Evolutionary conservation across 1,140 invertebrate genomes (phyloP), one percentile per base, ranked within the genome.

Genomic region (Lithobius niger): DNA sequence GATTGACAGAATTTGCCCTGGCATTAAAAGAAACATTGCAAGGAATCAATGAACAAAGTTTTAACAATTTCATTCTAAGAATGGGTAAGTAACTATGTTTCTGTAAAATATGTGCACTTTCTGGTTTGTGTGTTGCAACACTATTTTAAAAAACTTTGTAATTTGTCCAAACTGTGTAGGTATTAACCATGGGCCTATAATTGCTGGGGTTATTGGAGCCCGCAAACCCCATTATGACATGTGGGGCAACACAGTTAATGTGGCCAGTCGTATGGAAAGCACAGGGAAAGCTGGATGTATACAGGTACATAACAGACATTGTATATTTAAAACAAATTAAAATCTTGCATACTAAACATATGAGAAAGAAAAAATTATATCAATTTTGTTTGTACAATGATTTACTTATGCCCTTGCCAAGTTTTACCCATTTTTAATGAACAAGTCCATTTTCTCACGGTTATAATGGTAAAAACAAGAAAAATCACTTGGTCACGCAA

Each of bases 141-240:
- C n/a, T 6, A 21, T 2, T 53, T 52, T 4, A 25, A 6, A 18
- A 3, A 24, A 0, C n/a, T 16, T 16, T 27, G n/a, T 54, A 2
- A 19, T 27, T 55, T 28, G 16, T 22, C 13, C 1, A n/a, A 21
- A 54, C 28, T 21, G 64, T 60, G 10, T 58, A 81, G 79, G 93
- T 18, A 91, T 97, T 55, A 97, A 95, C 74, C 87, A 96, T 67
- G 90, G 92, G 0, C 90, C 91, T 13, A 91, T 94, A 13, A 95
- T 88, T 0, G 91, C 90, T 0, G 91, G 92, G 1, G 91, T 95
- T 0, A 96, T 96, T 62, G 91, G 91, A 15, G 90, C 89, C 0
- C 75, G 87, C 22, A 96, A 96, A 67, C 92, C 92, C 2, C 91
- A 95, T 67, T 96, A 95, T 68, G 92, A 95, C 65, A 95, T 96